These are phyloP conservation scores for Leptinotarsa rubiginosa DNA, from an alignment of 2,888 invertebrate genomes.

Conservation along the genomic window DNA sequence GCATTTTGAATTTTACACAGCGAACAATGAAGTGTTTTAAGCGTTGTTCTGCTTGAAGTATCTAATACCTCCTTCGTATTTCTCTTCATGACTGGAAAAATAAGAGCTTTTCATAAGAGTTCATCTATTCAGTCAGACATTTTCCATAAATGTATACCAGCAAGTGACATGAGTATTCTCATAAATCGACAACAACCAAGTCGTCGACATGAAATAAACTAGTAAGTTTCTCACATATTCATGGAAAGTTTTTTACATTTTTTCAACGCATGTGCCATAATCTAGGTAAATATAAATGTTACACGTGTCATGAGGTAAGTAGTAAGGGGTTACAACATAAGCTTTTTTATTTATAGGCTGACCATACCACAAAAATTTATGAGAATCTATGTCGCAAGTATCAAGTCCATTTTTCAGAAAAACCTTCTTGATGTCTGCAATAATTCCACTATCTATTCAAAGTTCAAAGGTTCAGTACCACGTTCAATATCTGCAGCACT, in stretches of 20 bases:
- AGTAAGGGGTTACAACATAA: not conserved
- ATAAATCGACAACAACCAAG: no score
- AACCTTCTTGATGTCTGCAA: not conserved
- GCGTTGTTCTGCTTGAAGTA: no score
- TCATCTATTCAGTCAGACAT: no score
- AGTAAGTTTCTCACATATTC: not conserved
- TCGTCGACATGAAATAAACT: no score
- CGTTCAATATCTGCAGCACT: not conserved
- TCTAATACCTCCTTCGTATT: no score
- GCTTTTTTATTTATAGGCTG: not conserved
- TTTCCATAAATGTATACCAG: no score
- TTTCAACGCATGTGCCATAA: not conserved
- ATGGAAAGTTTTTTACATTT: not conserved
- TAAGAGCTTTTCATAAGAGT: no score
- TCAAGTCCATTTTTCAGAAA: not conserved
- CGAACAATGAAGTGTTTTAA: no score
- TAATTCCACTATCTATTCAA: not conserved
- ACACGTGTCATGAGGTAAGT: not conserved
- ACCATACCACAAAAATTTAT: not conserved
- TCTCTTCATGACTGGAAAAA: no score
- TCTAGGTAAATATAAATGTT: not conserved
- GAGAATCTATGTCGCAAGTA: not conserved
- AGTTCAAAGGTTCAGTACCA: not conserved
- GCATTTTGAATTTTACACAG: no score
- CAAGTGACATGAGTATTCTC: no score